Evolutionary conservation across 2,888 invertebrate species (phyloP), one percentile per base, ranked within the genome.

Genomic region (Hemithea aestivaria): DNA sequence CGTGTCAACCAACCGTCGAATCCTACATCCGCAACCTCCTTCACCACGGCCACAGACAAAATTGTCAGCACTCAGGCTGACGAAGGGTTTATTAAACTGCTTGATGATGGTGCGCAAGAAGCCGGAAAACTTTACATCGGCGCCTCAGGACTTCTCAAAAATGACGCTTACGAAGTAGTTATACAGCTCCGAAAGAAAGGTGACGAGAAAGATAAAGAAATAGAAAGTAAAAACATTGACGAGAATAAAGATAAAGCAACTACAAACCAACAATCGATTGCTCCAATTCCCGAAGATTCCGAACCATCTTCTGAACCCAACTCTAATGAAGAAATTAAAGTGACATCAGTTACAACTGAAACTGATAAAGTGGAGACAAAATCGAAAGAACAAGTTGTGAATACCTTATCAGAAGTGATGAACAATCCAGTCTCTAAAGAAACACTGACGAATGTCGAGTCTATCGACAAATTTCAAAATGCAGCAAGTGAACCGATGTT

Each of bases 131-230:
- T 87, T 47, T 83, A 75, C 35, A 72, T 87, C 8, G 84, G 82
- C 8, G 71, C 83, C 10, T 70, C 77, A 4, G 80, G 76, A 2
- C 66, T 78, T 9, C 58, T 85, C 5, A 77, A 75, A 56, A 66
- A 82, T 45, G 71, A 82, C 32, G 75, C 69, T 9, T 87, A 84
- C 46, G 87, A 87, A 73, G 80, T 87, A 7, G 59, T 85, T 6
- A 82, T 87, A 55, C 84, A 85, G 43, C 59, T 87, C 5, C 71
- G 75, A 32, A 87, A 84, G 42, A 85, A 81, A 54, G 76, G 71
- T 11, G 43, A 45, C 1, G 50, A 47, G 16, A 53, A 49, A 29
- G 44, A 48, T 11, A 45, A 48, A 26, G 35, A 48, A 31, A 10
- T 26, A 5, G 45, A 49, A 32, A 44, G 47, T 22, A 51, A 27